Evolutionary conservation across 1,140 invertebrate species (phyloP).

Genomic region (Odontomachus brunneus): DNA sequence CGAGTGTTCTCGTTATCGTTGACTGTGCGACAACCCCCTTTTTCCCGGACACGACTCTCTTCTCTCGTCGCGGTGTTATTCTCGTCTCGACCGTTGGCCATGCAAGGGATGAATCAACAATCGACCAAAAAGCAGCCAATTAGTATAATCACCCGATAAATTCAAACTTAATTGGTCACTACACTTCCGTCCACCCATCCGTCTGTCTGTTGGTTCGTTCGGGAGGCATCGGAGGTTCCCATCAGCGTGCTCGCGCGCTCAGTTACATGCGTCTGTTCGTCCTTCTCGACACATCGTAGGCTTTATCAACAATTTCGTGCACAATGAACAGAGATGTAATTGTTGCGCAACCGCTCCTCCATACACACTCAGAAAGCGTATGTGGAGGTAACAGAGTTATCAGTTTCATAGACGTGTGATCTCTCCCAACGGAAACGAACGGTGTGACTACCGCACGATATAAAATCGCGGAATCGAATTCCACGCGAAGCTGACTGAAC

Average conservation of each 20-base stretch:
- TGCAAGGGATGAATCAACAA: conserved; percentile 41
- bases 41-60: neutral
- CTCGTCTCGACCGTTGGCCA: neutral
- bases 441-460: neutral
- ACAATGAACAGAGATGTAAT: neutral
- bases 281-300: neutral
- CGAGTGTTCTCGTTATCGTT: neutral
- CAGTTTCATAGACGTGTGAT: neutral
- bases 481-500: neutral
- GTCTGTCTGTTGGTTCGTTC: conserved; percentile 9
- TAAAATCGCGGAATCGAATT: neutral
- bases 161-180: conserved; percentile 70
- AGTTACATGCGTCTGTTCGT: neutral
- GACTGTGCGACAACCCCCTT: neutral
- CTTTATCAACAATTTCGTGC: neutral
- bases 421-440: neutral
- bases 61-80: conserved; percentile 26
- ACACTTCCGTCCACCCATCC: conserved; percentile 17
- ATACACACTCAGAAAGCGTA: no score
- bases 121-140: conserved; percentile 64
- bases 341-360: no score
- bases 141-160: conserved; percentile 71
- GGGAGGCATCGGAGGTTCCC: neutral
- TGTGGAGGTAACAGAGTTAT: no score
- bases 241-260: neutral